Percentiles rank a stretch among this genome's conserved stretches.
Evolutionary conservation across 2,888 invertebrate species (phyloP).

Genomic region (Pandemis heparana): DNA sequence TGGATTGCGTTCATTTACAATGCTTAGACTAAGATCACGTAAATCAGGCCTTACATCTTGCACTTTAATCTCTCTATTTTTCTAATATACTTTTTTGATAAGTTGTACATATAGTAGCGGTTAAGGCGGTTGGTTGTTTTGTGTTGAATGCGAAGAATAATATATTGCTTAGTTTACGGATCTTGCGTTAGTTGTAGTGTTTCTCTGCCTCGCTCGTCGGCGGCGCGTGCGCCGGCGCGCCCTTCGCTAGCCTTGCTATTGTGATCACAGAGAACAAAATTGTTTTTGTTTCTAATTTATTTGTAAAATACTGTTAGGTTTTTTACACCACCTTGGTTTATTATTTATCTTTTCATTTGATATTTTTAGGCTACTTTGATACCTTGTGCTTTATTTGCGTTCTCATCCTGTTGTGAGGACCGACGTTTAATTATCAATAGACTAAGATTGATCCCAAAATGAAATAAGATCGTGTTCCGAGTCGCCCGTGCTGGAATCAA

Average conservation of each 20-base stretch:
- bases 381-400: constrained; percentile 43
- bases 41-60: constrained; percentile 56
- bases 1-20: constrained; percentile 25
- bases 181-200: constrained; percentile 54
- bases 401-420: constrained; percentile 14
- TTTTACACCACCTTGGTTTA: constrained; percentile 51
- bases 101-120: constrained; percentile 70
- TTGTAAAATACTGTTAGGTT: constrained; percentile 80
- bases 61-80: constrained; percentile 77
- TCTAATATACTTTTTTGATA: constrained; percentile 62
- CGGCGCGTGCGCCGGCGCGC: constrained; percentile 45
- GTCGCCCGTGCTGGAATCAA: constrained; percentile 21
- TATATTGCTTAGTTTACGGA: constrained; percentile 69
- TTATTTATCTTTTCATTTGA: constrained; percentile 57
- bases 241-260: constrained; percentile 64
- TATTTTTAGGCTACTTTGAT: constrained; percentile 53
- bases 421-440: constrained; percentile 50
- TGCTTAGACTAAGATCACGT: constrained; percentile 39
- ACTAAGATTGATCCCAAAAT: constrained; percentile 75
- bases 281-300: constrained; percentile 86
- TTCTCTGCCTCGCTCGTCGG: constrained; percentile 57
- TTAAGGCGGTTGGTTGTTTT: constrained; percentile 78
- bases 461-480: constrained; percentile 54
- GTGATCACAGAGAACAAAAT: constrained; percentile 82
- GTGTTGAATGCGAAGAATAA: constrained; percentile 71